A percentile compares a stretch with the other conserved stretches of the same genome.
Conservation (phyloP, 2,113 vertebrate genomes). For the Zosterops pallidus region DNA sequence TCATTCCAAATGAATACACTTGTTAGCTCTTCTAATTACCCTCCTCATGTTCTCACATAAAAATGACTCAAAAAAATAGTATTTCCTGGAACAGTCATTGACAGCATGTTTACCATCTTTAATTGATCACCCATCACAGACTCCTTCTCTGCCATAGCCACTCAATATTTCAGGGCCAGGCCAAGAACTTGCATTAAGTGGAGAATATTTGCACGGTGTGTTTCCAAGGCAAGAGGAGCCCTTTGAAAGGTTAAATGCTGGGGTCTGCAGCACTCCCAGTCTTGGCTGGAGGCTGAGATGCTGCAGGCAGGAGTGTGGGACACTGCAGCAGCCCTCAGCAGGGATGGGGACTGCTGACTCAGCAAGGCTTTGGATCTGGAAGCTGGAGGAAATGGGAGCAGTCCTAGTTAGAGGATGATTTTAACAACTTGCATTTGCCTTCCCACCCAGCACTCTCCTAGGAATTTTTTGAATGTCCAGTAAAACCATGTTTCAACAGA, state of each 20-base stretch:
- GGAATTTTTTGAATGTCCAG: background rate
- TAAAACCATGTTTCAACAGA: background rate
- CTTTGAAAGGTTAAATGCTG: constrained; percentile 2
- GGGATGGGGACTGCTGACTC: background rate
- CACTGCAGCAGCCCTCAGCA: background rate
- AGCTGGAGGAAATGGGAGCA: background rate
- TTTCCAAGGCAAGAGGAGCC: background rate
- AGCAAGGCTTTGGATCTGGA: background rate
- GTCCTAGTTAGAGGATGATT: background rate
- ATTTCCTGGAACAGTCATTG: constrained; percentile 57
- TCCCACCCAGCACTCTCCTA: background rate
- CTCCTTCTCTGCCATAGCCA: background rate
- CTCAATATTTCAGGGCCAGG: background rate
- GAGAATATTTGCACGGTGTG: background rate
- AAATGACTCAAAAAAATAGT: background rate
- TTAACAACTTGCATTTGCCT: background rate
- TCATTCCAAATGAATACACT: constrained; percentile 10
- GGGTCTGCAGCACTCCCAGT: background rate
- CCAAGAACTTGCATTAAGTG: background rate
- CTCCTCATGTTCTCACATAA: constrained; percentile 32
- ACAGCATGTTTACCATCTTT: constrained; percentile 42
- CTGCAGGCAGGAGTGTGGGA: background rate
- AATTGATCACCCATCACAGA: constrained; percentile 42
- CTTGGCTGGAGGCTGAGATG: background rate
- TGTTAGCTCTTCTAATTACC: constrained; percentile 27